Evolutionary conservation across 2,113 vertebrate genomes (phyloP).

Genomic region (Coturnix japonica): DNA sequence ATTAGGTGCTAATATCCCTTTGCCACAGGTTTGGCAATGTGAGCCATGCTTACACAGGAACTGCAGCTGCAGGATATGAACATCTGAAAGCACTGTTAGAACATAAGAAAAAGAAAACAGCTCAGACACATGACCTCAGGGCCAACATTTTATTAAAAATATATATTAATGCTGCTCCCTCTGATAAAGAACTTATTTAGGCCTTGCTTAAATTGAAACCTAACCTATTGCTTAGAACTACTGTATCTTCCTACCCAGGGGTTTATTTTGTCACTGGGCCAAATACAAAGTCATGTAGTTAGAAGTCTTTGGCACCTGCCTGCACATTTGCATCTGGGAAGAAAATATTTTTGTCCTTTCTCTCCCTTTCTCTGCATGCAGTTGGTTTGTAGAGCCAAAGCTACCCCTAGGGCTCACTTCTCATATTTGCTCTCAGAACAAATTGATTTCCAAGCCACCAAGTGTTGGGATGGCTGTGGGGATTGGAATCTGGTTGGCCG

Average conservation of each 20-base stretch:
- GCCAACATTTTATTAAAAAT: background rate
- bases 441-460: background rate
- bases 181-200: constrained; percentile 34
- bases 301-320: constrained; percentile 44
- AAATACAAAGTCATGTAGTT: background rate
- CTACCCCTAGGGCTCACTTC: constrained; percentile 31
- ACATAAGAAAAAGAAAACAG: background rate
- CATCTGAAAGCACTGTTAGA: constrained; percentile 20
- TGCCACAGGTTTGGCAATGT: background rate
- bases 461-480: background rate
- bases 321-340: constrained; percentile 17
- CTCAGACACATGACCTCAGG: background rate
- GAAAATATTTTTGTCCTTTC: constrained; percentile 23
- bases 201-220: background rate
- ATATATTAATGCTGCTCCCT: background rate
- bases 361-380: background rate
- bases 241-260: constrained; percentile 7
- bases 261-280: constrained; percentile 45
- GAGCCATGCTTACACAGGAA: background rate
- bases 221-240: constrained; percentile 37
- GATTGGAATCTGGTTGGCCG: background rate
- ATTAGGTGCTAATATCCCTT: background rate
- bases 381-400: constrained; percentile 36
- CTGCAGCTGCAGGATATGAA: constrained; percentile 1
- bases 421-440: background rate